phyloP scores from a whole-genome alignment of 2,888 invertebrate genomes.

The Caenorhabditis afra region DNA sequence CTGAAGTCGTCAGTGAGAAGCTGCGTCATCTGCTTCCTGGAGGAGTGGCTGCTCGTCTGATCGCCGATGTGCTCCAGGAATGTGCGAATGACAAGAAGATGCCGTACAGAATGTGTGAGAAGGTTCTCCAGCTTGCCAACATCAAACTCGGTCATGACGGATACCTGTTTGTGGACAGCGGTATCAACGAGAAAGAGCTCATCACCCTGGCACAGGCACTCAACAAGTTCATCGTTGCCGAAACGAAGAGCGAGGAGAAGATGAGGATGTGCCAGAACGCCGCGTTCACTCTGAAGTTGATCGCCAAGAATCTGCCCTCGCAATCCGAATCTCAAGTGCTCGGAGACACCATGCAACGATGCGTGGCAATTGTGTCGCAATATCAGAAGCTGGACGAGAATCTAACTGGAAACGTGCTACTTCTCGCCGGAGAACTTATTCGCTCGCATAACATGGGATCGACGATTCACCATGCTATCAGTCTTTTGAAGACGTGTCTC shows the following conservation, averaged over 20 bases:
- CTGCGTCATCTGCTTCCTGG: conserved; percentile 85
- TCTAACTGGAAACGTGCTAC: conserved; percentile 74
- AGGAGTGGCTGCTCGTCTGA: conserved; percentile 87
- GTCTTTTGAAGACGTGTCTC: conserved; percentile 67
- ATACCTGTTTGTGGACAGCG: conserved; percentile 64
- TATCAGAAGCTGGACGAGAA: conserved; percentile 74
- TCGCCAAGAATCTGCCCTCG: conserved; percentile 71
- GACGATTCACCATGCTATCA: conserved; percentile 70
- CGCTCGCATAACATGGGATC: conserved; percentile 74
- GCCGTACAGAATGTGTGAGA: conserved; percentile 82
- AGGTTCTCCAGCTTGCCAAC: conserved; percentile 90
- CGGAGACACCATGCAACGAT: conserved; percentile 70
- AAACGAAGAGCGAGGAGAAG: conserved; percentile 63
- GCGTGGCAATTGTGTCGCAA: conserved; percentile 65
- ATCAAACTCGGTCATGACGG: conserved; percentile 86
- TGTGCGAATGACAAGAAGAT: conserved; percentile 80
- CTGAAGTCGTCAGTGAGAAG: conserved; percentile 76
- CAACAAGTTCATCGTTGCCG: conserved; percentile 72
- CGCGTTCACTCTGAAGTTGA: conserved; percentile 74
- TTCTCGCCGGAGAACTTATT: conserved; percentile 75
- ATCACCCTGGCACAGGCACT: conserved; percentile 68
- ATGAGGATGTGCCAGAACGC: conserved; percentile 74
- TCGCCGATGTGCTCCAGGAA: conserved; percentile 86
- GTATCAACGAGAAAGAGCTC: conserved; percentile 71
- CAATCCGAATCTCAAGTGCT: conserved; percentile 68